Conservation (phyloP, 2,888 invertebrate genomes). For the Tiliacea citrago region DNA sequence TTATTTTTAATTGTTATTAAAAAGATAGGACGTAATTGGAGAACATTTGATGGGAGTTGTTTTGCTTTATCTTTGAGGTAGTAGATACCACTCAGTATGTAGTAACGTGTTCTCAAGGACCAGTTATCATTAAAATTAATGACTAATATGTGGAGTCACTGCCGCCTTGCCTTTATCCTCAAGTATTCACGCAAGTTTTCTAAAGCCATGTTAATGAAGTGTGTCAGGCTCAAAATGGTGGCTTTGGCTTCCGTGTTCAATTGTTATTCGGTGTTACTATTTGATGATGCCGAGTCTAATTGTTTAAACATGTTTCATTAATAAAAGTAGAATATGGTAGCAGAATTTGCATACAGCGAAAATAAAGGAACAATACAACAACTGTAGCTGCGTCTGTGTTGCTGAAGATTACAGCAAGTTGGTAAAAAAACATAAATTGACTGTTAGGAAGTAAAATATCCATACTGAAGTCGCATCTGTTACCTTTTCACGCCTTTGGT, state of each 20-base stretch:
- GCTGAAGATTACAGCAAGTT: neutral
- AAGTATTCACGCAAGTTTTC: constrained; percentile 26
- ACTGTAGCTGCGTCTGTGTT: neutral
- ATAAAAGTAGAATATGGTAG: constrained; percentile 11
- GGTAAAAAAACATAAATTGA: neutral
- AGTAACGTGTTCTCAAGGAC: constrained; percentile 41
- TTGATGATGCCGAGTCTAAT: constrained; percentile 13
- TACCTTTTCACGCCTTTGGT: neutral
- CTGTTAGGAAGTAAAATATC: neutral
- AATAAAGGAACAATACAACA: neutral
- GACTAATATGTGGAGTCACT: constrained; percentile 27
- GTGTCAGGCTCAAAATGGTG: neutral
- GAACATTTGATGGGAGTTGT: constrained; percentile 3
- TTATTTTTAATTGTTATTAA: constrained; percentile 20
- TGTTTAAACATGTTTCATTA: constrained; percentile 8
- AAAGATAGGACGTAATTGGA: constrained; percentile 26
- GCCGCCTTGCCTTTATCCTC: constrained; percentile 35
- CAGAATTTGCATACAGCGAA: constrained; percentile 1
- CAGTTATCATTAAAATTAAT: constrained; percentile 43
- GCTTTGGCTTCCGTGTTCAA: neutral
- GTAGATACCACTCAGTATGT: neutral
- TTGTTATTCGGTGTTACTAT: neutral
- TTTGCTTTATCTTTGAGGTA: constrained; percentile 36
- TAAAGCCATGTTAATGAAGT: constrained; percentile 31
- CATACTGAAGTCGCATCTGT: neutral